Evolutionary conservation across 2,113 vertebrate genomes (phyloP).

Genomic region (Pseudopipra pipra): DNA sequence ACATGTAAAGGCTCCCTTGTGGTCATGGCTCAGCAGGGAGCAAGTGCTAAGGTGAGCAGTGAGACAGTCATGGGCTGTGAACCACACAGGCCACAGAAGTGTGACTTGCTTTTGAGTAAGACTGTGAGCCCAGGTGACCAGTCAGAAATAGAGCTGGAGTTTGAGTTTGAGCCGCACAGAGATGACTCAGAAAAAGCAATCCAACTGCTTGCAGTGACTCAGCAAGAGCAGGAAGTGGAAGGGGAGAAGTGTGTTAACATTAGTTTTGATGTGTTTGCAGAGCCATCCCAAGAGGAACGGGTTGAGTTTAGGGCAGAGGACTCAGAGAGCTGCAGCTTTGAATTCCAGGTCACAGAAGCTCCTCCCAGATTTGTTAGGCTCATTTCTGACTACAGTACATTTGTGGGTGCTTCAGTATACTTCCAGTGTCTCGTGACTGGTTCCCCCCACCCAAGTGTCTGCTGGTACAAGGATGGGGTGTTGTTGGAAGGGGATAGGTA

Average conservation of each 20-base stretch:
- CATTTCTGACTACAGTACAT: constrained; percentile 81
- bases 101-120: constrained; percentile 81
- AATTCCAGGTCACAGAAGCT: constrained; percentile 87
- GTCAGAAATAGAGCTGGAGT: constrained; percentile 86
- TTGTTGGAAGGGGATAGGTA: constrained; percentile 80
- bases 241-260: constrained; percentile 78
- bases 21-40: constrained; percentile 72
- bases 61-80: constrained; percentile 66
- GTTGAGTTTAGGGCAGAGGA: constrained; percentile 86
- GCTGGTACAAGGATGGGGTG: constrained; percentile 88
- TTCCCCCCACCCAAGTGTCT: constrained; percentile 80
- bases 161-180: constrained; percentile 78
- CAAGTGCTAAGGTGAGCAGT: constrained; percentile 60
- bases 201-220: constrained; percentile 77
- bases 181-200: constrained; percentile 81
- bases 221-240: constrained; percentile 74
- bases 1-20: constrained; percentile 82
- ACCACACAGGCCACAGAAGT: constrained; percentile 71
- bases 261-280: constrained; percentile 84
- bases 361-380: constrained; percentile 86
- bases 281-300: constrained; percentile 79
- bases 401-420: constrained; percentile 80
- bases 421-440: constrained; percentile 91
- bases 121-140: constrained; percentile 73
- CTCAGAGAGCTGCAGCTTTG: constrained; percentile 86